A percentile compares a stretch with the other conserved stretches of the same genome.
Conservation (phyloP, 30 jellyfish, hydroid and myxozoan species). For the Chrysaora quinquecirrha region DNA sequence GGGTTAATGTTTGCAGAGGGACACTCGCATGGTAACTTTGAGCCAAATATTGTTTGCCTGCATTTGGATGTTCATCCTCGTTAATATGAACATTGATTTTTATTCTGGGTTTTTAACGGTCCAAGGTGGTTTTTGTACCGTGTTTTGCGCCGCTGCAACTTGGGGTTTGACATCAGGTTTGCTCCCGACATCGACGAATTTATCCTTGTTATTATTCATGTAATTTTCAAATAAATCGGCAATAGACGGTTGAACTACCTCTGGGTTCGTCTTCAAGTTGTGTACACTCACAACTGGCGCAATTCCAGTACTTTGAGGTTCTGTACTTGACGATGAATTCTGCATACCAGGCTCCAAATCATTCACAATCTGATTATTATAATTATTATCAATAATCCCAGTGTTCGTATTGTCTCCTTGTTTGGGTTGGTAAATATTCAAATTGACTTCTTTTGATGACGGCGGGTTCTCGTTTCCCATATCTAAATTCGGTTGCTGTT, state of each 20-base stretch:
- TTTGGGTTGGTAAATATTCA: slow-evolving; percentile 52
- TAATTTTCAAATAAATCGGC: slow-evolving; percentile 1
- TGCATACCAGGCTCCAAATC: neutral
- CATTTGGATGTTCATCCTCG: slow-evolving; percentile 37
- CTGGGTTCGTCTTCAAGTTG: neutral
- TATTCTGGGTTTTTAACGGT: slow-evolving; percentile 1
- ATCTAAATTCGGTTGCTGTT: neutral
- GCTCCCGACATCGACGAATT: neutral
- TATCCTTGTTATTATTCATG: neutral
- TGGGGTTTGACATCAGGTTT: slow-evolving; percentile 11
- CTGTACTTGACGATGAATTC: neutral
- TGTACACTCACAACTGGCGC: neutral
- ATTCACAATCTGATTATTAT: neutral
- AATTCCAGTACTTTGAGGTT: neutral
- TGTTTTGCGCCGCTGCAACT: slow-evolving; percentile 26
- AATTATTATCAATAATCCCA: too few species aligned
- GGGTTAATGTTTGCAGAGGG: neutral
- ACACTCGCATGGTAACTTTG: slow-evolving; percentile 25
- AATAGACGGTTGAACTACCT: neutral
- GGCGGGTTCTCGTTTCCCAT: too few species aligned
- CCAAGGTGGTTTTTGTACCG: slow-evolving; percentile 4
- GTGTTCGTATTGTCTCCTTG: neutral
- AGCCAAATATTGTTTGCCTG: slow-evolving; percentile 30
- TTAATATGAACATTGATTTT: slow-evolving; percentile 47
- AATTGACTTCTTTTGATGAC: slow-evolving; percentile 29